Evolutionary conservation across 2,888 invertebrate genomes (phyloP), one percentile per base, ranked within the genome.

Genomic region (Drosophila atripex): DNA sequence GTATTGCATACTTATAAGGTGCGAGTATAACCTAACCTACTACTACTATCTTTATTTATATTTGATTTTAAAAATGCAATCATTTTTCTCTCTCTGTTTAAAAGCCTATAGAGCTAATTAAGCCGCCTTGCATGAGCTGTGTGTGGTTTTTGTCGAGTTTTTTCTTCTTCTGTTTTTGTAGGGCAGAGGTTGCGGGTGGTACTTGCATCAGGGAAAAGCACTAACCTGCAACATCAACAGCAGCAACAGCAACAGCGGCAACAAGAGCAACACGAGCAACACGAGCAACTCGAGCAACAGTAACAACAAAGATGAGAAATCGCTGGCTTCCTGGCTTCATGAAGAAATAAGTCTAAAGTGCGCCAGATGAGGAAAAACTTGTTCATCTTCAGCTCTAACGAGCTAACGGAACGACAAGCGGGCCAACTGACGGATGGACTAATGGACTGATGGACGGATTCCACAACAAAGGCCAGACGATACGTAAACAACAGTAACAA

Each of bases 381-480:
- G 87, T 83, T 80, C 87, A 82, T 80, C 87, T 85, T 85, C 69
- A 68, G 69, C 78, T 82, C 87, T 86, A 86, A 75, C 68, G 47
- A 64, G 70, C 73, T 49, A 51, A 57, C 59, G 71, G 49, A 51
- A 35, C 47, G 66, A 50, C 41, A 56, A 52, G 46, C 46, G 66
- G 80, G 60, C 59, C 58, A 75, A 74, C 77, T 30, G 49, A 18
- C 12, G 49, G 49, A 18, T 32, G 49, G 49, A 11, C 32, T 18
- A 32, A 18, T 21, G 50, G 49, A 51, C 58, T 32, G 43, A 21
- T 18, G 43, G 43, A 25, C 58, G 16, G 61, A 28, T 64, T 64
- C 53, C 63, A 46, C 45, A 43, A 64, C 53, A 49, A 71, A 60
- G 41, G 50, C 66, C 54, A 76, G 61, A 63, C 56, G 64, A 63